These are phyloP conservation scores for Montipora capricornis DNA, from an alignment of 64 coral and sea anemone species.

Conservation along the genomic window DNA sequence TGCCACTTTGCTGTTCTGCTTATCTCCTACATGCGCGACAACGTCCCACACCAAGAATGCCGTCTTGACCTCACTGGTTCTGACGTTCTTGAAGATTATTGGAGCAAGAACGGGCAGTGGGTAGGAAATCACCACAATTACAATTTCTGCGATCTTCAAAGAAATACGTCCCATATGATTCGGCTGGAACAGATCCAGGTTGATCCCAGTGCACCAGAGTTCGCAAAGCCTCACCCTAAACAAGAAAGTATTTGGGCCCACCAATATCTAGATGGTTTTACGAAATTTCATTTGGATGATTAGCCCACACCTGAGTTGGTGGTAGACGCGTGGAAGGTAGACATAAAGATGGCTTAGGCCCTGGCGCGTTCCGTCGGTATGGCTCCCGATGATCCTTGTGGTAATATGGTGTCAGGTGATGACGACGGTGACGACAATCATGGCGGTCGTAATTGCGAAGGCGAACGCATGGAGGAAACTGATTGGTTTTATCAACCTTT, in stretches of 20 bases:
- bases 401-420: slow-evolving; percentile 12
- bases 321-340: slow-evolving; percentile 35
- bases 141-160: slow-evolving; percentile 24
- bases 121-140: slow-evolving; percentile 63
- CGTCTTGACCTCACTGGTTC: slow-evolving; percentile 27
- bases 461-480: background rate
- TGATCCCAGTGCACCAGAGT: slow-evolving; percentile 54
- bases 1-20: slow-evolving; percentile 61
- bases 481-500: background rate
- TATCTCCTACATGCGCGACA: slow-evolving; percentile 58
- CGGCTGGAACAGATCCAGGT: slow-evolving; percentile 37
- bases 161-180: slow-evolving; percentile 51
- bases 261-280: slow-evolving; percentile 17
- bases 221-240: slow-evolving; percentile 71
- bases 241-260: slow-evolving; percentile 60
- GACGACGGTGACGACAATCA: background rate
- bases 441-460: slow-evolving; percentile 21
- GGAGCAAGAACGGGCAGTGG: slow-evolving; percentile 64
- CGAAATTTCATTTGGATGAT: background rate
- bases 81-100: slow-evolving; percentile 59
- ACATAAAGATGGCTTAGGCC: slow-evolving; percentile 16
- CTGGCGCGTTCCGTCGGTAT: slow-evolving; percentile 35
- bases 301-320: slow-evolving; percentile 14
- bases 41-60: slow-evolving; percentile 34
- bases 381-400: slow-evolving; percentile 13